Evolutionary conservation across 2,888 invertebrate species (phyloP).

Genomic region (Aleiodes alternator): DNA sequence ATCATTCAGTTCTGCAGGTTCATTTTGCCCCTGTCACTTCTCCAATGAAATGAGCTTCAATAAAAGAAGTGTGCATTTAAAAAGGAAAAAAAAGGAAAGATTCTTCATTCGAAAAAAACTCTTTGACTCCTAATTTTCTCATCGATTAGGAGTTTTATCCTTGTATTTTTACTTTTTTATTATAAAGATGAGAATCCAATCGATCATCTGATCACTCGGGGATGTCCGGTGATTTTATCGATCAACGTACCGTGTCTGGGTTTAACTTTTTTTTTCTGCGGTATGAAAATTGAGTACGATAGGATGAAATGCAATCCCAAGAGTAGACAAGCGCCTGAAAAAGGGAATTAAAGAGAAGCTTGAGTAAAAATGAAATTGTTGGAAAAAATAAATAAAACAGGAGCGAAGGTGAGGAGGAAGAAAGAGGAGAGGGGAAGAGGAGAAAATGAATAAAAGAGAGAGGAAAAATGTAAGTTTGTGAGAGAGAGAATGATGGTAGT

Average conservation of each 20-base stretch:
- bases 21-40: no score
- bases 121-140: no score
- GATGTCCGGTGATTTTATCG: constrained; percentile 57
- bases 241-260: constrained; percentile 51
- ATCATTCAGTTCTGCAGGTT: no score
- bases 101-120: no score
- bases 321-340: constrained; percentile 62
- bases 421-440: constrained; percentile 32
- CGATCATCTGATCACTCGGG: constrained; percentile 41
- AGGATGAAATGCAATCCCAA: constrained; percentile 67
- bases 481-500: constrained; percentile 41
- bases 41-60: no score
- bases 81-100: no score
- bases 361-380: constrained; percentile 15
- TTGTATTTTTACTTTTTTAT: constrained; percentile 22
- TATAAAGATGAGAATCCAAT: constrained; percentile 30
- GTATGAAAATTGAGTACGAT: constrained; percentile 57
- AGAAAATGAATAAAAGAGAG: constrained; percentile 42
- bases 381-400: constrained; percentile 41
- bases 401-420: constrained; percentile 34
- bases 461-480: constrained; percentile 43
- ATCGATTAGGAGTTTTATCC: constrained; percentile 3
- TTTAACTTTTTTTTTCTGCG: constrained; percentile 33
- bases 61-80: no score
- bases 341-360: constrained; percentile 55